A percentile compares a stretch with the other conserved stretches of the same genome.
phyloP scores from a whole-genome alignment of 2,797 vertebrate genomes.

The Cottoperca gobio region DNA sequence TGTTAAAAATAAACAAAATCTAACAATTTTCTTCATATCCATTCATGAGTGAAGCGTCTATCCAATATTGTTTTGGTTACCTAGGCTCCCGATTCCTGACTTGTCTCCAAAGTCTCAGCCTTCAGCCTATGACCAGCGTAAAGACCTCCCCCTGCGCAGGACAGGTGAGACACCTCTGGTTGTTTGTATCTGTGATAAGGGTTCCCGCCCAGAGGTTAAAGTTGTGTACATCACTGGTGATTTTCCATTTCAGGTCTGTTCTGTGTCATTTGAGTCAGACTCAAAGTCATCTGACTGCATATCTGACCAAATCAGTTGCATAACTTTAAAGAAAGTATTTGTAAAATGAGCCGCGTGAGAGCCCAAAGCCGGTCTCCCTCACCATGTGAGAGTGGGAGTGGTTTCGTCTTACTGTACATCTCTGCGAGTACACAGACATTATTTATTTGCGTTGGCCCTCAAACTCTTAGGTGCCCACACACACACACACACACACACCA shows the following conservation, averaged over 20 bases:
- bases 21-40: background rate
- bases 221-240: slow-evolving; percentile 32
- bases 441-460: slow-evolving; percentile 65
- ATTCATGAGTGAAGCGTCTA: background rate
- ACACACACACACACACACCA: slow-evolving; percentile 38
- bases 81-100: slow-evolving; percentile 84
- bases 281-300: slow-evolving; percentile 36
- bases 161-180: slow-evolving; percentile 83
- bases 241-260: slow-evolving; percentile 56
- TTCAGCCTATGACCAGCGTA: slow-evolving; percentile 83
- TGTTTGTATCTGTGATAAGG: slow-evolving; percentile 34
- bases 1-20: background rate
- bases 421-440: slow-evolving; percentile 46
- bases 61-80: slow-evolving; percentile 35
- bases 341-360: slow-evolving; percentile 80
- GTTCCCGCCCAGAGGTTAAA: slow-evolving; percentile 29
- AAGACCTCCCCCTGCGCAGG: slow-evolving; percentile 88
- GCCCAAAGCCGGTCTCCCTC: slow-evolving; percentile 45
- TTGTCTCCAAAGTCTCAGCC: slow-evolving; percentile 78
- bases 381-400: slow-evolving; percentile 61
- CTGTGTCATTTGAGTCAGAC: slow-evolving; percentile 45
- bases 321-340: slow-evolving; percentile 66
- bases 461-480: slow-evolving; percentile 33
- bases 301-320: slow-evolving; percentile 58
- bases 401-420: slow-evolving; percentile 50